phyloP scores from a whole-genome alignment of 2,797 vertebrate genomes.

The Enteromius thamalakanensis region DNA sequence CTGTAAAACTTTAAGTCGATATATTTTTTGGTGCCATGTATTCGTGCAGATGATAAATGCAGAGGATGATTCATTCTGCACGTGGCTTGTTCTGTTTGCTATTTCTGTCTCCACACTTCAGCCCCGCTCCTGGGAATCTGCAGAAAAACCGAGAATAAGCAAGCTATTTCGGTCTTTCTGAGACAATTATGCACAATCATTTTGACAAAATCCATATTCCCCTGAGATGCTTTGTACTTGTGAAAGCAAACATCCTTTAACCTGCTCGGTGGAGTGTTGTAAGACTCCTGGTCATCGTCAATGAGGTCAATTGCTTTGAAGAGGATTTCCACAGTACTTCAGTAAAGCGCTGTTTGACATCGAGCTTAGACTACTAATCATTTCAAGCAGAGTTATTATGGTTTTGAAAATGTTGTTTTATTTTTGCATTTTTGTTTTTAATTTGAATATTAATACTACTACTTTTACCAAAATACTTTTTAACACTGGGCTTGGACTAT shows the following conservation, averaged over 20 bases:
- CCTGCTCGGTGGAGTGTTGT: background rate
- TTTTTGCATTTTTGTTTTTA: background rate
- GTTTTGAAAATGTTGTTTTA: background rate
- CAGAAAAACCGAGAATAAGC: conserved; percentile 40
- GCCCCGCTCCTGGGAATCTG: conserved; percentile 37
- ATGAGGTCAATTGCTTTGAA: conserved; percentile 15
- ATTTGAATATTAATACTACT: background rate
- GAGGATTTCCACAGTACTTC: background rate
- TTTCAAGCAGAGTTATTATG: background rate
- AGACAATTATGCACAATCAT: conserved; percentile 25
- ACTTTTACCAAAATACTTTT: background rate
- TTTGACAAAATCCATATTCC: conserved; percentile 69
- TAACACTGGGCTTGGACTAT: background rate
- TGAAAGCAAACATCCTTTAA: conserved; percentile 26
- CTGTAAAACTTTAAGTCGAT: conserved; percentile 15
- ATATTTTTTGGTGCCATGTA: background rate
- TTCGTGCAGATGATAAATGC: conserved; percentile 32
- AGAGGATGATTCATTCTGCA: conserved; percentile 52
- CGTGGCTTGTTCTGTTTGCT: conserved; percentile 16
- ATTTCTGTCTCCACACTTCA: conserved; percentile 44
- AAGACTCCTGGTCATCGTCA: conserved; percentile 14
- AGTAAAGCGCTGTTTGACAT: conserved; percentile 12
- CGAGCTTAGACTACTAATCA: background rate
- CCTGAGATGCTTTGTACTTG: conserved; percentile 60
- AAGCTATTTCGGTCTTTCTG: conserved; percentile 21